Conservation (phyloP, 2,888 invertebrate genomes). For the Embidobia sp. region DNA sequence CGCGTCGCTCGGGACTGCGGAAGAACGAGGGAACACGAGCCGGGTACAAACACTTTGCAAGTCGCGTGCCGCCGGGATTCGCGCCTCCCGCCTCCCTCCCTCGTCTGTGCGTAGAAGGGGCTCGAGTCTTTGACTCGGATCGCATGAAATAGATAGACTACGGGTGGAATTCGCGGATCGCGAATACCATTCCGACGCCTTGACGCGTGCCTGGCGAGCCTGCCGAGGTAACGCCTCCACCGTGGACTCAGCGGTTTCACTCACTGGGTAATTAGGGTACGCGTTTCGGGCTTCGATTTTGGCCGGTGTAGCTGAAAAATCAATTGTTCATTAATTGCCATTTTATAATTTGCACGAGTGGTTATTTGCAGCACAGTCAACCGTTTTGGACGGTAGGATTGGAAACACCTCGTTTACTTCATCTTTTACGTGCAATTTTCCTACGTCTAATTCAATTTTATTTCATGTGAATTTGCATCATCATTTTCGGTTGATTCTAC, state of each 20-base stretch:
- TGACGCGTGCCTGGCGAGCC: neutral
- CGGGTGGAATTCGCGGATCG: conserved; percentile 8
- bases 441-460: no score
- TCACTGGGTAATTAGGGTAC: conserved; percentile 16
- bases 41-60: conserved; percentile 6
- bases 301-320: no score
- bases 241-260: conserved; percentile 1
- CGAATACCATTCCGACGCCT: conserved; percentile 8
- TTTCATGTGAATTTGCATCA: no score
- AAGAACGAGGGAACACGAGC: neutral
- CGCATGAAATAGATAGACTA: conserved; percentile 9
- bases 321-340: no score
- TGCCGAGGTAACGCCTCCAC: no score
- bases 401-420: no score
- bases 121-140: conserved; percentile 4
- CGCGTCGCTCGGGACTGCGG: conserved; percentile 5
- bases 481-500: no score
- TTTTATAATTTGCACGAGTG: no score
- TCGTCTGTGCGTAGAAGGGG: neutral
- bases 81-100: neutral
- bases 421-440: no score
- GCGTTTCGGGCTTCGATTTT: no score
- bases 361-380: no score
- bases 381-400: no score
- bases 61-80: conserved; percentile 30